These are phyloP conservation scores for Andrena cerasifolii DNA, from an alignment of 1,140 invertebrate genomes.

Conservation along the genomic window DNA sequence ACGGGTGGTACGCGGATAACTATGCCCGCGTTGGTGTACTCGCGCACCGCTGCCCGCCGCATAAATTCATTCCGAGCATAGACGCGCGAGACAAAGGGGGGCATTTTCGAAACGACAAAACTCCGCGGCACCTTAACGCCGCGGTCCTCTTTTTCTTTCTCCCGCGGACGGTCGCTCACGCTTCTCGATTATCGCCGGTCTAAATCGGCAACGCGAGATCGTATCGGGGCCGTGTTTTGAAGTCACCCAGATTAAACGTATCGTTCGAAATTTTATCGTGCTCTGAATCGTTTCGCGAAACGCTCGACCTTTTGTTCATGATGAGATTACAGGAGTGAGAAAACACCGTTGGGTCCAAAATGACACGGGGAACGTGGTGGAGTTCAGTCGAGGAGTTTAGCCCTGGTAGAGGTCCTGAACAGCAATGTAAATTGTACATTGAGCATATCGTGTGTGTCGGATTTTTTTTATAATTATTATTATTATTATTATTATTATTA, in stretches of 20 bases:
- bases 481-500: too few species aligned
- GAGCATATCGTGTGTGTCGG: too few species aligned
- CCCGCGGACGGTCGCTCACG: too few species aligned
- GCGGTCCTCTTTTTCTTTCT: not conserved
- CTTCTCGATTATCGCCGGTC: not conserved
- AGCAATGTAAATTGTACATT: too few species aligned
- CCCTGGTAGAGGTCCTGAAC: too few species aligned
- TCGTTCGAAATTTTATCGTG: conserved; percentile 35
- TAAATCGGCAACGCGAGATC: conserved; percentile 2
- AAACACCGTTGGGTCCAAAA: too few species aligned
- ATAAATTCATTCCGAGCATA: conserved; percentile 34
- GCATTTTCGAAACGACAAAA: conserved; percentile 28
- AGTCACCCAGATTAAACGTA: conserved; percentile 26
- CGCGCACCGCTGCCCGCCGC: conserved; percentile 11
- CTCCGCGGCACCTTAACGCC: conserved; percentile 12
- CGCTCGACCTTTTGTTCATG: conserved; percentile 8
- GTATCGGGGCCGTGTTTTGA: conserved; percentile 25
- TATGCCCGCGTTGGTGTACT: conserved; percentile 39
- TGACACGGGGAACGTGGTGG: too few species aligned
- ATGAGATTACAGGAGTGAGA: too few species aligned
- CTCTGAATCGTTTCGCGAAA: not conserved
- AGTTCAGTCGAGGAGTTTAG: too few species aligned
- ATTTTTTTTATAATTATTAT: too few species aligned
- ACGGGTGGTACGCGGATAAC: conserved; percentile 62
- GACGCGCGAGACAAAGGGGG: not conserved